Conservation (phyloP, 2,113 vertebrate genomes). For the Pygoscelis antarcticus region DNA sequence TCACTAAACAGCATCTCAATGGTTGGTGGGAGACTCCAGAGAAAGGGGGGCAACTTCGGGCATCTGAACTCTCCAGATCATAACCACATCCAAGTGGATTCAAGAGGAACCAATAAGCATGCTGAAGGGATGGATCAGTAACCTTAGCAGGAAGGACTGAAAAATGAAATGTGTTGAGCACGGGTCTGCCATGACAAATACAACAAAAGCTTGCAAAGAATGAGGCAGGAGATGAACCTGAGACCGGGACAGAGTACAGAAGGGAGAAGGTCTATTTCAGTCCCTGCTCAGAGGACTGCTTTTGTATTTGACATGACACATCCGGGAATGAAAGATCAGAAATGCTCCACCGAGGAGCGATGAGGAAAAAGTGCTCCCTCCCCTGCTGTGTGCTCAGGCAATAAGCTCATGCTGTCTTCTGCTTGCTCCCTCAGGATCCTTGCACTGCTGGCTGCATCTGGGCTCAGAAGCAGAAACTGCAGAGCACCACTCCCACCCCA, state of each 20-base stretch:
- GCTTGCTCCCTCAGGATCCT: neutral
- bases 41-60: neutral
- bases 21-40: neutral
- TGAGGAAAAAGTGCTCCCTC: neutral
- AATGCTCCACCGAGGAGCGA: neutral
- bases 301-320: neutral
- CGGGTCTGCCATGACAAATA: neutral
- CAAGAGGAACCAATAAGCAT: neutral
- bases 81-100: neutral
- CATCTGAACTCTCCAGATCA: neutral
- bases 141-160: neutral
- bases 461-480: neutral
- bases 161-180: neutral
- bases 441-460: neutral
- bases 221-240: neutral
- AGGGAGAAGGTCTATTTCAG: neutral
- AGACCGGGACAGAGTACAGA: neutral
- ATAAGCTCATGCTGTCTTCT: neutral
- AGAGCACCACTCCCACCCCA: neutral
- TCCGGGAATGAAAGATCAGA: neutral
- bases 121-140: neutral
- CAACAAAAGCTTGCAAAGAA: neutral
- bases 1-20: neutral
- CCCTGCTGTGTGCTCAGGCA: neutral
- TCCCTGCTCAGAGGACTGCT: neutral